A percentile compares a stretch with the other conserved stretches of the same genome.
Conservation (phyloP, 2,888 invertebrate species). For the Drosophila silvestris region DNA sequence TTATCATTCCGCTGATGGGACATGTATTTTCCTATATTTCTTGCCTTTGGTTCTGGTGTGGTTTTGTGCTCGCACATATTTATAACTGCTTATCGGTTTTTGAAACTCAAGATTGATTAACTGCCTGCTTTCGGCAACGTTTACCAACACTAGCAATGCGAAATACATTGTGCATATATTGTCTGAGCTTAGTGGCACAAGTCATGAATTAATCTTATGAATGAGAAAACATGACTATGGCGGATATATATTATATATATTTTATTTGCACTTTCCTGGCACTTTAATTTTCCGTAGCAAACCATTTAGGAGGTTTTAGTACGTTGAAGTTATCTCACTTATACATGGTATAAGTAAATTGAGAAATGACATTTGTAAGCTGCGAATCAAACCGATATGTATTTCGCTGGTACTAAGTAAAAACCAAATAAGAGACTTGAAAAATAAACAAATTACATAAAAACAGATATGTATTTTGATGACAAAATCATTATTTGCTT, state of each 20-base stretch:
- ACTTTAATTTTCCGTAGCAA: background rate
- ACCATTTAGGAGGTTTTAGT: background rate
- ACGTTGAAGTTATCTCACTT: background rate
- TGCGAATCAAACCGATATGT: background rate
- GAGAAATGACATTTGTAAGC: background rate
- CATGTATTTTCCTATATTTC: constrained; percentile 22
- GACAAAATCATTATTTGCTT: background rate
- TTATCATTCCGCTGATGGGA: constrained; percentile 27
- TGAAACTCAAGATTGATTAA: constrained; percentile 44
- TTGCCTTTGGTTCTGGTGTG: constrained; percentile 8
- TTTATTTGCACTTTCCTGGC: background rate
- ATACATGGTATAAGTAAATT: no score
- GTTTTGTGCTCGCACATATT: constrained; percentile 42
- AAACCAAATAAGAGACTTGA: background rate
- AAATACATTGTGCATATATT: background rate
- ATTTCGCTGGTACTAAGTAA: background rate
- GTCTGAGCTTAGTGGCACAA: background rate
- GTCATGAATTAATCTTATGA: constrained; percentile 5
- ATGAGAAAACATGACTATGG: background rate
- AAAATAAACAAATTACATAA: background rate
- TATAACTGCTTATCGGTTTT: constrained; percentile 48
- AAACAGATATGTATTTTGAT: background rate
- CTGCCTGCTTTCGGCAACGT: constrained; percentile 10
- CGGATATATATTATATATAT: background rate
- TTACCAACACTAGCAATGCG: constrained; percentile 16